A percentile compares a stretch with the other conserved stretches of the same genome.
Conservation (phyloP, 2,113 vertebrate genomes). For the Sylvietta virens region DNA sequence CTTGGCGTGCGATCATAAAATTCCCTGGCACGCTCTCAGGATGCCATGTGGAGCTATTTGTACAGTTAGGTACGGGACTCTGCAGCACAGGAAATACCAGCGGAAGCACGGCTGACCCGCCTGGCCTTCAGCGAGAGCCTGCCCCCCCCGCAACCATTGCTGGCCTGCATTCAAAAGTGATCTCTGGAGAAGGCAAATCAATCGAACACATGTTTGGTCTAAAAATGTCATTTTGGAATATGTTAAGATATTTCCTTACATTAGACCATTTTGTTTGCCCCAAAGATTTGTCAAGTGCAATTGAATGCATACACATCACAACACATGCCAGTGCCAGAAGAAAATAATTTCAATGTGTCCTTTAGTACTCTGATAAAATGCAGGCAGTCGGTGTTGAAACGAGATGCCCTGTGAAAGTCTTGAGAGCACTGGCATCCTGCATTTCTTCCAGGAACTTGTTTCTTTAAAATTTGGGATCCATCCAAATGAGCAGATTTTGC, state of each 20-base stretch:
- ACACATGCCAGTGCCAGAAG: slow-evolving; percentile 12
- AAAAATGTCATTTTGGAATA: slow-evolving; percentile 69
- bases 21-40: slow-evolving; percentile 60
- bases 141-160: background rate
- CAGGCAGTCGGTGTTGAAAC: slow-evolving; percentile 56
- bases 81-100: slow-evolving; percentile 65
- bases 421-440: slow-evolving; percentile 10
- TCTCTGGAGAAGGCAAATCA: slow-evolving; percentile 70
- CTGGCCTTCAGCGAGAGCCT: slow-evolving; percentile 41
- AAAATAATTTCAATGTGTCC: slow-evolving; percentile 58
- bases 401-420: slow-evolving; percentile 57
- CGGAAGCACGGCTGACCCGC: slow-evolving; percentile 45
- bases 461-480: slow-evolving; percentile 55
- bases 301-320: slow-evolving; percentile 35
- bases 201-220: slow-evolving; percentile 67
- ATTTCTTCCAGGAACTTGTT: slow-evolving; percentile 58
- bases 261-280: slow-evolving; percentile 58
- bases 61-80: slow-evolving; percentile 61
- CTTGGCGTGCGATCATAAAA: slow-evolving; percentile 72
- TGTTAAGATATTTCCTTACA: slow-evolving; percentile 59
- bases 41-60: slow-evolving; percentile 68
- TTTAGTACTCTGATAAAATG: slow-evolving; percentile 58
- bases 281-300: slow-evolving; percentile 63
- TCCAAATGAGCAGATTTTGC: slow-evolving; percentile 65
- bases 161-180: slow-evolving; percentile 59